Percentiles rank a stretch among this genome's conserved stretches.
Conservation (phyloP, 2,113 vertebrate species). For the Prietella phreatophila region DNA sequence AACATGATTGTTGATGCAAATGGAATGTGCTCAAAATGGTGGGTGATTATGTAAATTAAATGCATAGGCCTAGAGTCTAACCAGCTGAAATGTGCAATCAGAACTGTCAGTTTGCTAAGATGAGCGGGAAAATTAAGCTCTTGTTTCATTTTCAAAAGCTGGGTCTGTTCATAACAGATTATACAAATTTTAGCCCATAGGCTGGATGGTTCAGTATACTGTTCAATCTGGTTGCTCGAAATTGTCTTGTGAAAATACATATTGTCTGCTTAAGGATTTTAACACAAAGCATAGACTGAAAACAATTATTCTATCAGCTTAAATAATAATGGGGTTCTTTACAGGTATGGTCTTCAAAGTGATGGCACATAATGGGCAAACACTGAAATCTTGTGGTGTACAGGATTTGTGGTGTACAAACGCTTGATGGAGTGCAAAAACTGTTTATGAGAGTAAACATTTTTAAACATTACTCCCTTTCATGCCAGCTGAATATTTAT, state of each 20-base stretch:
- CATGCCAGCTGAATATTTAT: constrained; percentile 38
- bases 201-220: constrained; percentile 3
- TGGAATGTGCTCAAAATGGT: constrained; percentile 34
- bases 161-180: constrained; percentile 21
- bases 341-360: not conserved
- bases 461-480: constrained; percentile 33
- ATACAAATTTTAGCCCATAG: constrained; percentile 6
- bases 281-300: not conserved
- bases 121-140: constrained; percentile 5
- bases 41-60: constrained; percentile 44
- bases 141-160: not conserved
- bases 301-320: not conserved
- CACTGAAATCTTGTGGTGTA: not conserved
- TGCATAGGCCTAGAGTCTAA: constrained; percentile 26
- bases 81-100: constrained; percentile 41
- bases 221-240: not conserved
- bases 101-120: constrained; percentile 11
- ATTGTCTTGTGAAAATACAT: not conserved
- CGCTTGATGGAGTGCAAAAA: constrained; percentile 9
- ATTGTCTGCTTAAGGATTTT: not conserved
- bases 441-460: constrained; percentile 16
- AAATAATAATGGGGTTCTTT: constrained; percentile 18
- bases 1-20: constrained; percentile 28
- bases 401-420: constrained; percentile 11
- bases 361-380: constrained; percentile 36